These are phyloP conservation scores for Nycticryphes semicollaris DNA, from an alignment of 2,113 vertebrate species.

Conservation along the genomic window DNA sequence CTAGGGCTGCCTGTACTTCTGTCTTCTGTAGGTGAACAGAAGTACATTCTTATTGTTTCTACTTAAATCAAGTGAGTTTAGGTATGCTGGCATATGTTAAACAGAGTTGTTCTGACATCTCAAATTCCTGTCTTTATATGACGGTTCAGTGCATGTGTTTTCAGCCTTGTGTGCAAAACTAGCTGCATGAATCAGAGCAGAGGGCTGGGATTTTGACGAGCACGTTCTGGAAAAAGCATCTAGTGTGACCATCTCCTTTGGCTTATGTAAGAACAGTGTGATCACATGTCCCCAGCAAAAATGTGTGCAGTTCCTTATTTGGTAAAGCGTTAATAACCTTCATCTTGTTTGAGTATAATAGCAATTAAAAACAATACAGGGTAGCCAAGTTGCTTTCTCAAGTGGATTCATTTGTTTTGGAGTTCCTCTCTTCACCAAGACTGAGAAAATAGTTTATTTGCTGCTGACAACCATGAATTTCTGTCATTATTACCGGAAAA, in stretches of 20 bases:
- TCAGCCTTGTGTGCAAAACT: not conserved
- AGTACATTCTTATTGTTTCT: not conserved
- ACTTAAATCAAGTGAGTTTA: not conserved
- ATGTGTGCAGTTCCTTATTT: constrained; percentile 44
- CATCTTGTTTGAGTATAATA: not conserved
- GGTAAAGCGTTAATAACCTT: constrained; percentile 20
- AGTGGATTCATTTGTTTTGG: not conserved
- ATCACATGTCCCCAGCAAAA: constrained; percentile 46
- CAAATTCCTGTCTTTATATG: not conserved
- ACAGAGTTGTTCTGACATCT: not conserved
- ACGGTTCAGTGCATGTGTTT: not conserved
- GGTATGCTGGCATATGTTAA: not conserved
- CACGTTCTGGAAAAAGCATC: constrained; percentile 23
- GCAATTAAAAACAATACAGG: not conserved
- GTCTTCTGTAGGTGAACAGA: not conserved
- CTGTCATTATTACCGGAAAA: not conserved
- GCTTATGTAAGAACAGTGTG: constrained; percentile 45
- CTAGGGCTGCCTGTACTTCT: not conserved
- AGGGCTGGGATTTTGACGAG: constrained; percentile 43
- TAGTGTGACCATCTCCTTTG: constrained; percentile 45
- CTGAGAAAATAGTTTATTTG: not conserved
- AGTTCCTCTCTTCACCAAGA: not conserved
- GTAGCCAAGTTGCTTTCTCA: not conserved
- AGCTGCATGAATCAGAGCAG: constrained; percentile 49
- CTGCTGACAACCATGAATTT: not conserved